Percentiles rank a stretch among this genome's conserved stretches.
Conservation (phyloP, 2,888 invertebrate species). For the Pocota personata region DNA sequence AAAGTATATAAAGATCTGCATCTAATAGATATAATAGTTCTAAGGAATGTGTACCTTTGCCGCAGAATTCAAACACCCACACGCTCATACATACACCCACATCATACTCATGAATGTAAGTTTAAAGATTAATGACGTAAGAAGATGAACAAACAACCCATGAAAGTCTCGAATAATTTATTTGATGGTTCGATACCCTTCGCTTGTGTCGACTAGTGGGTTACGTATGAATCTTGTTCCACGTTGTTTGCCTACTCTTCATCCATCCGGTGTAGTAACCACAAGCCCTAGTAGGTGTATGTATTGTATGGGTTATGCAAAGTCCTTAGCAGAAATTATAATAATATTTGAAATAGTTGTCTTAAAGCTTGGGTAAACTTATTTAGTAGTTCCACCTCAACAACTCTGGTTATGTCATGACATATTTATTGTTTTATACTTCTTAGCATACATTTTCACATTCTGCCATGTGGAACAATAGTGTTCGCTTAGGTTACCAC, state of each 20-base stretch:
- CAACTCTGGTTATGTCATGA: conserved; percentile 32
- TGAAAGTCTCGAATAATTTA: conserved; percentile 48
- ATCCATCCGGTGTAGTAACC: conserved; percentile 29
- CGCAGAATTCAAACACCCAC: neutral
- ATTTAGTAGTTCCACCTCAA: conserved; percentile 47
- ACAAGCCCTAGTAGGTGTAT: neutral
- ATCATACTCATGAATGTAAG: conserved; percentile 6
- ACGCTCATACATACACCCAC: neutral
- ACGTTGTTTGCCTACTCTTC: conserved; percentile 24
- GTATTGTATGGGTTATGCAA: neutral
- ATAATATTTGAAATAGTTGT: conserved; percentile 51
- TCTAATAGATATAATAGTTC: neutral
- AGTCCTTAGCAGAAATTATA: conserved; percentile 25
- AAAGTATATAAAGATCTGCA: neutral
- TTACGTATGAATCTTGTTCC: conserved; percentile 14
- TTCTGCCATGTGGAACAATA: neutral
- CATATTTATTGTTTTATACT: conserved; percentile 51
- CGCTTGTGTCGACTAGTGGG: conserved; percentile 21
- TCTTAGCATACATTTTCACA: neutral
- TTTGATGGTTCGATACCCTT: conserved; percentile 55
- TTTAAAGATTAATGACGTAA: conserved; percentile 62
- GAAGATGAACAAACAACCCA: conserved; percentile 46
- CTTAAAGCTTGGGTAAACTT: conserved; percentile 49
- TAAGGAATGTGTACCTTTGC: neutral
- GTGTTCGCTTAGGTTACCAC: neutral